A percentile compares a stretch with the other conserved stretches of the same genome.
phyloP scores from a whole-genome alignment of 2,797 vertebrate species.

The Clarias laeviceps region DNA sequence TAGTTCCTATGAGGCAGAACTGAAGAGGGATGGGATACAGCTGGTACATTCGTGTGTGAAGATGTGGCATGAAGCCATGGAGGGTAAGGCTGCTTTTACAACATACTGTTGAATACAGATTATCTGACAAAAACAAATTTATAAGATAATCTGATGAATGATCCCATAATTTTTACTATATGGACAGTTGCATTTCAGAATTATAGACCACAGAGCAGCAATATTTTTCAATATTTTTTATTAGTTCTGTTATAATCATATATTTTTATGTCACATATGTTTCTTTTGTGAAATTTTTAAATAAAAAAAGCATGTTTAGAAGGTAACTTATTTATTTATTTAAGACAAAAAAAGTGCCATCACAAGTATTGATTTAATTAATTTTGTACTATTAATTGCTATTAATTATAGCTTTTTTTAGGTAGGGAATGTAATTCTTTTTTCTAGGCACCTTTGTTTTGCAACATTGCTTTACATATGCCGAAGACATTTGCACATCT shows the following conservation, averaged over 20 bases:
- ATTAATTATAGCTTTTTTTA: neutral
- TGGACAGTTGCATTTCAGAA: neutral
- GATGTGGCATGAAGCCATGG: constrained; percentile 6
- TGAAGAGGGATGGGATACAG: constrained; percentile 58
- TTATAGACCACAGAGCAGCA: neutral
- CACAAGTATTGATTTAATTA: neutral
- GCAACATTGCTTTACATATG: neutral
- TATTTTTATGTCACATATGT: neutral
- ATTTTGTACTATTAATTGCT: neutral
- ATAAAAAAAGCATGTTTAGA: neutral
- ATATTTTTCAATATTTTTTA: too few relatives aligned
- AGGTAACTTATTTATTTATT: neutral
- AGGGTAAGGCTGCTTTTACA: constrained; percentile 17
- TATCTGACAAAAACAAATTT: neutral
- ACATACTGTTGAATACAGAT: neutral
- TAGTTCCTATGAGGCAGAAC: constrained; percentile 51
- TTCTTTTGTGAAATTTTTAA: neutral
- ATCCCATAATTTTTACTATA: neutral
- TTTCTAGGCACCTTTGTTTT: neutral
- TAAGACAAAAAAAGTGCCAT: neutral
- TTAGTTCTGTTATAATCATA: neutral
- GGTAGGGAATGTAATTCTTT: neutral
- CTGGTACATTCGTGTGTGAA: constrained; percentile 50
- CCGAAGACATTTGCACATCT: neutral
- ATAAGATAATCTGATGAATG: neutral